Conservation (phyloP, 2,888 invertebrate genomes). For the Endomychus coccineus region DNA sequence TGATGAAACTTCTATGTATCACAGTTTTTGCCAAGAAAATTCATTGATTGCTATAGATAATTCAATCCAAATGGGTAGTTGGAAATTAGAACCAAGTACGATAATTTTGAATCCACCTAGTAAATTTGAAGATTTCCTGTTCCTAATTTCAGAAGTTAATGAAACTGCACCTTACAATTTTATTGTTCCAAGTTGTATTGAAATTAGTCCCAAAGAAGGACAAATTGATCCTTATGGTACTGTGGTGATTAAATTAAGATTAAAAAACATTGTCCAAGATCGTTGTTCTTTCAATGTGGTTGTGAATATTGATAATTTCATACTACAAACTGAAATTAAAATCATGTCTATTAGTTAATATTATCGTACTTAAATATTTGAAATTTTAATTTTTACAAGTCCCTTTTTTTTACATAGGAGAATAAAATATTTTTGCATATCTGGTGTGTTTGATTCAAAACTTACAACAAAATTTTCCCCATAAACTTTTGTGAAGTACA, state of each 20-base stretch:
- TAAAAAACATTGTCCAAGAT: conserved; percentile 17
- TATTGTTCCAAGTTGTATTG: conserved; percentile 21
- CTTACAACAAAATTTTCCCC: too few species aligned
- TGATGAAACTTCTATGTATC: conserved; percentile 37
- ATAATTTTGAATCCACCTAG: conserved; percentile 27
- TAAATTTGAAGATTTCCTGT: conserved; percentile 26
- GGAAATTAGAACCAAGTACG: conserved; percentile 26
- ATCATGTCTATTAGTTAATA: too few species aligned
- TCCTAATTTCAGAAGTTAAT: conserved; percentile 24
- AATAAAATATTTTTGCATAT: too few species aligned
- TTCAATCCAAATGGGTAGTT: conserved; percentile 14
- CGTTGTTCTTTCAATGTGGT: too few species aligned
- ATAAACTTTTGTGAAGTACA: too few species aligned
- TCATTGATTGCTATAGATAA: conserved; percentile 22
- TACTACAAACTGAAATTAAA: too few species aligned
- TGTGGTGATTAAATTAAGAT: conserved; percentile 26
- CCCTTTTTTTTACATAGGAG: too few species aligned
- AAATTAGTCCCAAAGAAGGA: conserved; percentile 24
- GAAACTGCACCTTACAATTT: conserved; percentile 21
- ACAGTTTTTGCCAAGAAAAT: conserved; percentile 31
- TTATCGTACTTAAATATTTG: too few species aligned
- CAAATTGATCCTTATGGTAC: conserved; percentile 13
- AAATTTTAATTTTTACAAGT: too few species aligned
- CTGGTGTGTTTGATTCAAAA: too few species aligned
- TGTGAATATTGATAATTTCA: too few species aligned